A percentile compares a stretch with the other conserved stretches of the same genome.
Evolutionary conservation across 1,140 invertebrate genomes (phyloP).

Genomic region (Lasaia peninsularis): DNA sequence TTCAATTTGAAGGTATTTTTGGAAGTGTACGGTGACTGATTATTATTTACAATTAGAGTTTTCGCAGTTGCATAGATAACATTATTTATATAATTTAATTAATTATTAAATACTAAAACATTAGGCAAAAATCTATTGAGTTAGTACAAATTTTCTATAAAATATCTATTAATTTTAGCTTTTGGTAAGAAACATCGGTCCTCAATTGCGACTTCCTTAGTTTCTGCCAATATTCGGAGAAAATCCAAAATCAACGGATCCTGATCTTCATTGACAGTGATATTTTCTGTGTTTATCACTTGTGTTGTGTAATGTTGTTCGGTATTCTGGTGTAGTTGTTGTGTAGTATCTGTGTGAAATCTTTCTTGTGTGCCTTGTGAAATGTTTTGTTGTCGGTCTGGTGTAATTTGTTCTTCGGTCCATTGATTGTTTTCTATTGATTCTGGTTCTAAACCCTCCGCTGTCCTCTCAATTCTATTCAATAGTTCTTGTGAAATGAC

Average conservation of each 20-base stretch:
- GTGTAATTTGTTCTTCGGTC: neutral
- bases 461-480: neutral
- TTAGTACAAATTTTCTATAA: slow-evolving; percentile 1
- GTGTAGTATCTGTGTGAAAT: neutral
- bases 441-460: slow-evolving; percentile 1
- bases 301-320: neutral
- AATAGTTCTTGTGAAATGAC: slow-evolving; percentile 15
- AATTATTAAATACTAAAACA: neutral
- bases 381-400: neutral
- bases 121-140: slow-evolving; percentile 13
- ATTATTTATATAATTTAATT: neutral
- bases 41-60: neutral
- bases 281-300: neutral
- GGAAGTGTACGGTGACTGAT: neutral
- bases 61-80: slow-evolving; percentile 11
- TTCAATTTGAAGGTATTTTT: neutral
- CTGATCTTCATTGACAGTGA: neutral
- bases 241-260: neutral
- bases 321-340: neutral
- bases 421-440: neutral
- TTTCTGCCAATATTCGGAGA: neutral
- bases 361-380: neutral
- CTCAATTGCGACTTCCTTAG: neutral
- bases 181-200: slow-evolving; percentile 8
- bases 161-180: slow-evolving; percentile 10